These are phyloP conservation scores for Epicampocera succincta DNA, from an alignment of 2,888 invertebrate genomes.

Conservation along the genomic window DNA sequence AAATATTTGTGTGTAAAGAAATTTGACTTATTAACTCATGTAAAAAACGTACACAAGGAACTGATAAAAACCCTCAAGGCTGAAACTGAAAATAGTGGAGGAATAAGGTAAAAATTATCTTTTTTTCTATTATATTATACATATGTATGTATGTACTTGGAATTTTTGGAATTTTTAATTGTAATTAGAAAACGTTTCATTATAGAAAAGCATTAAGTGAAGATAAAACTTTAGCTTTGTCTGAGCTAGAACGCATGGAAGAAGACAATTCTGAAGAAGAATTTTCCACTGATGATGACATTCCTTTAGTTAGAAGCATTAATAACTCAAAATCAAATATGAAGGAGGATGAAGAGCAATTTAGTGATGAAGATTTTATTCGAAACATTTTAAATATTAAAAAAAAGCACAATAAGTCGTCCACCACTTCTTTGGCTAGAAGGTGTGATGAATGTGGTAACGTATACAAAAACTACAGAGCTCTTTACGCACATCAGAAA, in stretches of 20 bases:
- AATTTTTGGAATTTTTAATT: too few relatives aligned
- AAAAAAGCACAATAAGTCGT: slow-evolving; percentile 28
- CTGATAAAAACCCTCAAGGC: slow-evolving; percentile 42
- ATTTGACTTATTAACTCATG: slow-evolving; percentile 51
- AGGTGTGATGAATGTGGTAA: slow-evolving; percentile 62
- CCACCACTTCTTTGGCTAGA: slow-evolving; percentile 45
- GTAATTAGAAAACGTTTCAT: neutral
- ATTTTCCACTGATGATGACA: slow-evolving; percentile 25
- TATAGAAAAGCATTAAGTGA: neutral
- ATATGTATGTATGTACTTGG: too few relatives aligned
- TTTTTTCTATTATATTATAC: too few relatives aligned
- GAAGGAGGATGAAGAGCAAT: slow-evolving; percentile 30
- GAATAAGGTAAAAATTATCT: slow-evolving; percentile 12
- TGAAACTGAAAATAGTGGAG: slow-evolving; percentile 3
- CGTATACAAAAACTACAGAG: slow-evolving; percentile 49
- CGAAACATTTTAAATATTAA: slow-evolving; percentile 59
- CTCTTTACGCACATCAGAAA: slow-evolving; percentile 49
- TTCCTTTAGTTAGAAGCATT: slow-evolving; percentile 2
- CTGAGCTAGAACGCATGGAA: neutral
- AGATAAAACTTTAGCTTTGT: neutral
- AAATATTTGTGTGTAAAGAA: slow-evolving; percentile 32
- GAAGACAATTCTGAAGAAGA: slow-evolving; percentile 6
- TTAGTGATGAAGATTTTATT: slow-evolving; percentile 64
- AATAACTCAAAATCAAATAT: neutral
- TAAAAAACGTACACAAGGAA: slow-evolving; percentile 50